These are phyloP conservation scores for Leptopilina syphax DNA, from an alignment of 2,888 invertebrate genomes.

Conservation along the genomic window DNA sequence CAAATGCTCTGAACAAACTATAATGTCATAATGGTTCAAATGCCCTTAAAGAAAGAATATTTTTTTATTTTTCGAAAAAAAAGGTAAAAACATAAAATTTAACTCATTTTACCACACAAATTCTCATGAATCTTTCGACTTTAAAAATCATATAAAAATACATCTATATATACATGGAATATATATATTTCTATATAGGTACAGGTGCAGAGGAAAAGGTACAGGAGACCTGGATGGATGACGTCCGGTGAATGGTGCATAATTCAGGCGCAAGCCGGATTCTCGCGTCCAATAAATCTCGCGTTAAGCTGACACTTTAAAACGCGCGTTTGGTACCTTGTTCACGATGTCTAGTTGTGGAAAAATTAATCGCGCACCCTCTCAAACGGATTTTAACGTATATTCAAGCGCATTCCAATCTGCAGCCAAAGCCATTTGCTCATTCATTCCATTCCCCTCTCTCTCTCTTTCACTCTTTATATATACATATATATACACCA, in stretches of 20 bases:
- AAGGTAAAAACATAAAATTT: too few species aligned
- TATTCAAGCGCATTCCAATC: slow-evolving; percentile 12
- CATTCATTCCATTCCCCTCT: too few species aligned
- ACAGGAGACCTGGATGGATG: slow-evolving; percentile 48
- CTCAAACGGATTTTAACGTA: not conserved
- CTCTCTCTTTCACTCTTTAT: too few species aligned
- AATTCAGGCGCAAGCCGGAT: slow-evolving; percentile 56
- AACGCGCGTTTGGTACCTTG: slow-evolving; percentile 20
- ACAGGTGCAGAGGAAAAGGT: slow-evolving; percentile 43
- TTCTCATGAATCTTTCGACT: too few species aligned
- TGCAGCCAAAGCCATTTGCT: not conserved
- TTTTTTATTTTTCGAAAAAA: too few species aligned
- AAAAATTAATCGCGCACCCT: slow-evolving; percentile 24
- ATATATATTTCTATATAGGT: not conserved
- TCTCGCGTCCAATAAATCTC: slow-evolving; percentile 57
- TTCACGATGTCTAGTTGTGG: slow-evolving; percentile 29
- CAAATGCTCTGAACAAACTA: too few species aligned
- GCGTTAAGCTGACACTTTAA: slow-evolving; percentile 53
- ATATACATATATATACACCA: too few species aligned
- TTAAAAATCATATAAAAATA: too few species aligned
- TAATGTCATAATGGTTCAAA: too few species aligned
- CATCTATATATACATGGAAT: too few species aligned
- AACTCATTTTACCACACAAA: too few species aligned
- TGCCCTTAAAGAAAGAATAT: too few species aligned
- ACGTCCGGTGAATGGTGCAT: slow-evolving; percentile 50